Percentiles rank a stretch among this genome's conserved stretches.
Evolutionary conservation across 2,797 vertebrate species (phyloP).

Genomic region (Coranthus polyacanthus): DNA sequence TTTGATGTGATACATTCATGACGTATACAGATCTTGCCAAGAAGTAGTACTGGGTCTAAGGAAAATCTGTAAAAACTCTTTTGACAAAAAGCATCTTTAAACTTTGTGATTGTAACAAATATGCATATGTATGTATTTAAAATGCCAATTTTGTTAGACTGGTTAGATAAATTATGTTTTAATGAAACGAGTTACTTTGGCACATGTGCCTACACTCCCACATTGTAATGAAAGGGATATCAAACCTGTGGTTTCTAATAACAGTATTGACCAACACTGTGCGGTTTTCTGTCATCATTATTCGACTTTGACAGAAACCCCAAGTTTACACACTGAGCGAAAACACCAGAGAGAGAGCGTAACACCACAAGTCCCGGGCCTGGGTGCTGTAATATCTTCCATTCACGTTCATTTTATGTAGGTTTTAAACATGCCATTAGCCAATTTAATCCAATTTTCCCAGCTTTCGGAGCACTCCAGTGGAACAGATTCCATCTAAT

Average conservation of each 20-base stretch:
- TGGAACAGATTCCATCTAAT: conserved; percentile 89
- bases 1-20: neutral
- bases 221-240: conserved; percentile 79
- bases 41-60: neutral
- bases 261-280: conserved; percentile 81
- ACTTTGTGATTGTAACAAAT: neutral
- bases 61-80: neutral
- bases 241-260: conserved; percentile 79
- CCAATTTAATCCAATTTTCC: conserved; percentile 91
- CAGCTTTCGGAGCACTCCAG: conserved; percentile 86
- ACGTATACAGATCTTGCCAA: neutral
- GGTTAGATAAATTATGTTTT: conserved; percentile 41
- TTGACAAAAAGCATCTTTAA: neutral
- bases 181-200: conserved; percentile 57
- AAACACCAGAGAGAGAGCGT: conserved; percentile 71
- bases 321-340: conserved; percentile 81
- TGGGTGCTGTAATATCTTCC: conserved; percentile 85
- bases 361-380: conserved; percentile 73
- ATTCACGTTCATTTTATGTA: conserved; percentile 88
- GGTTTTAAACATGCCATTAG: conserved; percentile 90
- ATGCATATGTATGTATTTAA: conserved; percentile 11
- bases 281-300: conserved; percentile 79
- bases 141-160: neutral
- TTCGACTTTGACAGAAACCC: conserved; percentile 82
- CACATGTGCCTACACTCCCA: conserved; percentile 55